Base-by-base conservation (phyloP, 1,140 invertebrate genomes). In the Panagrolaimus sp. region DNA sequence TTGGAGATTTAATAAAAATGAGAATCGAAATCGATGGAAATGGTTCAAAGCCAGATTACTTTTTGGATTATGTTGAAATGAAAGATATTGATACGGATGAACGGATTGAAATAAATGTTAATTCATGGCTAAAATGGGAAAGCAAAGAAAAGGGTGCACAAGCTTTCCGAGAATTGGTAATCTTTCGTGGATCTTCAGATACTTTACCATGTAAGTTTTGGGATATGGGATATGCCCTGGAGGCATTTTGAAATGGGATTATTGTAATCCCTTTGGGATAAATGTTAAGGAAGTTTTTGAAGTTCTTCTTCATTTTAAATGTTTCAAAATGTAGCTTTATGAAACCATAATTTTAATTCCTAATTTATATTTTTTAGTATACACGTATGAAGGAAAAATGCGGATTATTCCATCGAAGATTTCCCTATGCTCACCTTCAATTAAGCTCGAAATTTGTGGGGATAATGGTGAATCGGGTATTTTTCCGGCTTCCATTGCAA, bases 341-440 rank as follows among this genome's bases (percentile, higher is more conserved):
- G 32, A 38, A 38, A 7, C 32, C 32, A 4, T 38, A 38, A 38
- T 38, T 10, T 73, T 24, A 58, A 21, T 28, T 38, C 2, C 2
- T 38, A 17, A 38, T 4, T 9, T 26, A 12, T 44, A 38, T 26
- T 38, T 62, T 73, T 65, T 32, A 76, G 74, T 76, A 46, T 79
- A 79, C n/a, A 58, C 68, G n/a, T 77, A 79, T 62, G 75, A 77
- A 38, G 75, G 75, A 12, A 77, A 79, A 43, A 68, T 77, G 1
- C 38, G 68, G 12, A 46, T 78, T 10, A 26, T 38, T 1, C 44
- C 63, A 9, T 48, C 45, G 8, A 48, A 32, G 24, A 15, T 55
- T 58, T 15, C 63, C 21, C 65, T 55, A 6, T 21, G 66, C 69
- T 15, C 76, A 17, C 43, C 45, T 44, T 28, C 47, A 45, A 26